Percentiles rank a stretch among this genome's conserved stretches.
Conservation (phyloP, 2,797 vertebrate genomes). For the Somateria mollissima region DNA sequence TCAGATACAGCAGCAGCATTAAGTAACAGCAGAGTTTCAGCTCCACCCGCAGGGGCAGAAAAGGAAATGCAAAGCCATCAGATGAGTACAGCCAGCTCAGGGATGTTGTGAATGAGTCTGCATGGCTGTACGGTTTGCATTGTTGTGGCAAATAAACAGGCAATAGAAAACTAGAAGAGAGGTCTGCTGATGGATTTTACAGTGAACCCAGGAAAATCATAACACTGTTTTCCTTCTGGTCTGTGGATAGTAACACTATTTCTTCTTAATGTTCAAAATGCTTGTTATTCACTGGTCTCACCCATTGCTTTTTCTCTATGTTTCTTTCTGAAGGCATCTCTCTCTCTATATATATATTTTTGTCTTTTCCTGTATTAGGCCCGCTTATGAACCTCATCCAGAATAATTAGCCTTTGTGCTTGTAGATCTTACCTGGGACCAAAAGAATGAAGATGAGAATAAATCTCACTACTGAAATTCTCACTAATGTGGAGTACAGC, state of each 20-base stretch:
- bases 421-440: background rate
- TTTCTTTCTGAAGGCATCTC: background rate
- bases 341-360: background rate
- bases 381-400: too few species aligned
- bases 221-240: background rate
- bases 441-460: background rate
- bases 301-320: background rate
- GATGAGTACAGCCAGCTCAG: background rate
- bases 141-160: background rate
- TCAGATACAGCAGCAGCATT: fast-evolving
- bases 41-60: background rate
- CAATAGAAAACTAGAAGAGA: fast-evolving
- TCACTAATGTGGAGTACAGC: background rate
- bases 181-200: fast-evolving
- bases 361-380: fast-evolving
- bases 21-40: background rate
- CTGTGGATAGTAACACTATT: fast-evolving
- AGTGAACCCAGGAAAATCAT: fast-evolving
- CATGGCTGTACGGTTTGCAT: background rate
- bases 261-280: background rate
- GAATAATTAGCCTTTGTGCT: background rate
- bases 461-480: background rate
- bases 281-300: background rate
- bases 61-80: background rate
- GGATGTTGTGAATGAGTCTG: too few species aligned